These are phyloP conservation scores for Rhinichthys osculus DNA, from an alignment of 2,797 vertebrate species.

Conservation along the genomic window DNA sequence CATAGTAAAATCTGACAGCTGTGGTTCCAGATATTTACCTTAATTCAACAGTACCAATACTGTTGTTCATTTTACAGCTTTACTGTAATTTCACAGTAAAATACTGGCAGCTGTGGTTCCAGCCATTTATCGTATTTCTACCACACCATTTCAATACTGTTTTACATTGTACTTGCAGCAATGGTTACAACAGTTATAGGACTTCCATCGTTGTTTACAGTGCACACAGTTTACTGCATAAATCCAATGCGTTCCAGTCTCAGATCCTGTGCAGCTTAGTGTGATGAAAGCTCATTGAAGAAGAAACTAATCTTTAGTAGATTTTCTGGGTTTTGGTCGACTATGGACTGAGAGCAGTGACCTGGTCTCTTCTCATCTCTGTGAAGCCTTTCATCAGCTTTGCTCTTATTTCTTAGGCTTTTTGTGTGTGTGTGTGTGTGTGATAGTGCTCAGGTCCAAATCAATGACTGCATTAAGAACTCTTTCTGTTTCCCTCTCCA, in stretches of 20 bases:
- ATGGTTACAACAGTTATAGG: background rate
- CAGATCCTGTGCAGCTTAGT: conserved; percentile 17
- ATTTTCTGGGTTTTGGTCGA: conserved; percentile 37
- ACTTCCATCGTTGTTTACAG: background rate
- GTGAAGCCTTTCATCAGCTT: conserved; percentile 19
- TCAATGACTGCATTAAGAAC: conserved; percentile 13
- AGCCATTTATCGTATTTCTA: too few relatives aligned
- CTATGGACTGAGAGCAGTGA: background rate
- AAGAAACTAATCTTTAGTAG: conserved; percentile 34
- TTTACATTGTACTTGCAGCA: too few relatives aligned
- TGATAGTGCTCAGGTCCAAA: conserved; percentile 8
- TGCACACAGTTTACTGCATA: conserved; percentile 17
- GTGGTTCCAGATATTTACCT: too few relatives aligned
- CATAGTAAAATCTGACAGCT: too few relatives aligned
- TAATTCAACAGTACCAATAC: too few relatives aligned
- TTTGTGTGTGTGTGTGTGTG: background rate
- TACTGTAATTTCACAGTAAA: too few relatives aligned
- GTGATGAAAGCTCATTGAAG: conserved; percentile 30
- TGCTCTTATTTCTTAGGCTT: conserved; percentile 25
- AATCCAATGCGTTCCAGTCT: conserved; percentile 9
- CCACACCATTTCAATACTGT: too few relatives aligned
- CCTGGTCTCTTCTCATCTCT: background rate
- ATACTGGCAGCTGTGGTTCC: too few relatives aligned
- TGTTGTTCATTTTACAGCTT: too few relatives aligned
- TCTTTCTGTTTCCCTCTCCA: conserved; percentile 64